Percentiles rank a stretch among this genome's conserved stretches.
Conservation (phyloP, 1,140 invertebrate genomes). For the Hylaeus volcanicus region DNA sequence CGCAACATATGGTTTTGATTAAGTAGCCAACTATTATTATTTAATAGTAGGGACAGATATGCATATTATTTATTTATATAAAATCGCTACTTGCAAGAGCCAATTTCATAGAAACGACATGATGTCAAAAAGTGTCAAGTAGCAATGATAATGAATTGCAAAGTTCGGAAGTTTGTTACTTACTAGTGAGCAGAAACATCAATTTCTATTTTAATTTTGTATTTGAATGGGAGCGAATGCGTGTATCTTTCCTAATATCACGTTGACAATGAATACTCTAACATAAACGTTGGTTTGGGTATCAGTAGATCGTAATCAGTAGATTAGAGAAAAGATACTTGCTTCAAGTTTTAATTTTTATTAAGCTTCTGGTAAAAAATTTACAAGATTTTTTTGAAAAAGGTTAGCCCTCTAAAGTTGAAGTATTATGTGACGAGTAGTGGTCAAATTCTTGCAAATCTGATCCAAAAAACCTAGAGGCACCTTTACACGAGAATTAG, state of each 20-base stretch:
- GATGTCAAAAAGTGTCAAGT: not conserved
- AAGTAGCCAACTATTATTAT: conserved; percentile 26
- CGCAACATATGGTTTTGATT: conserved; percentile 22
- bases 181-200: not conserved
- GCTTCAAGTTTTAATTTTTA: too few relatives aligned
- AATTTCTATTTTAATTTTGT: too few relatives aligned
- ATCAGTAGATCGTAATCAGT: too few relatives aligned
- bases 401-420: too few relatives aligned
- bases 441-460: not conserved
- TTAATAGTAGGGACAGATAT: conserved; percentile 32
- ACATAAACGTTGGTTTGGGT: too few relatives aligned
- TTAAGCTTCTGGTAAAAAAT: too few relatives aligned
- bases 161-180: not conserved
- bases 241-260: too few relatives aligned
- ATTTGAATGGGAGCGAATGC: too few relatives aligned
- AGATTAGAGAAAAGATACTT: too few relatives aligned
- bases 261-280: too few relatives aligned
- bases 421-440: too few relatives aligned
- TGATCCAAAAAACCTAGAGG: not conserved
- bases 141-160: conserved; percentile 14
- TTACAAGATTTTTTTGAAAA: too few relatives aligned
- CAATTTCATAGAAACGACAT: conserved; percentile 9
- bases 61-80: conserved; percentile 43
- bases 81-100: conserved; percentile 10
- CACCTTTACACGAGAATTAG: not conserved